Base-by-base conservation (phyloP, 23 tunicate genomes). In the Oikopleura albicans region DNA sequence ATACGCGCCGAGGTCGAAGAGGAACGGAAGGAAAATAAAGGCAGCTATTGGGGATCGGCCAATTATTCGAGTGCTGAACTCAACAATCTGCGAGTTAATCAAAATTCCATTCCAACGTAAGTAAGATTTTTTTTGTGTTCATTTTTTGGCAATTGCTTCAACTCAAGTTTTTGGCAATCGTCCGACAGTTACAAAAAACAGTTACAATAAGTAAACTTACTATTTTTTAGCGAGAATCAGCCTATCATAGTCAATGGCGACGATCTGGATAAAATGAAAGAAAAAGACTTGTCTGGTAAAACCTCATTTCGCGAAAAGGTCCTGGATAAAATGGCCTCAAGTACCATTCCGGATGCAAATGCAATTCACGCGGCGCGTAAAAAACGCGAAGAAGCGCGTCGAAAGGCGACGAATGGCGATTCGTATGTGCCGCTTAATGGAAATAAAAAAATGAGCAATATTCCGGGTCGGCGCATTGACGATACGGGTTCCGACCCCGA, bases 91-190 rank as follows among this genome's bases (percentile, higher is more conserved):
- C 28, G 31, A 29, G 31, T 2, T 71, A 71, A 16, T 29, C 79
- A 71, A 29, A 71, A 71, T 12, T 71, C 79, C 36, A 71, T 71
- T 31, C 79, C 79, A 71, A 71, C 4, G 79, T 16, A 71, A 49
- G 63, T 49, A 22, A 12, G 63, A 8, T 49, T 22, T 49, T 49
- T 49, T 49, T 12, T 49, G 22, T 49, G 63, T 49, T 49, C 63
- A 8, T 49, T 12, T 49, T 49, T 49, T 49, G 12, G n/a, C n/a
- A n/a, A n/a, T n/a, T n/a, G n/a, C n/a, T n/a, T n/a, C n/a, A n/a
- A n/a, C n/a, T n/a, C n/a, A n/a, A n/a, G n/a, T n/a, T n/a, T n/a
- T n/a, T n/a, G n/a, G n/a, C n/a, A n/a, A n/a, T n/a, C n/a, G n/a
- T n/a, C n/a, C n/a, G n/a, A n/a, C n/a, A n/a, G n/a, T n/a, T n/a